Base-by-base conservation (phyloP, 2,113 vertebrate species). In the Phaethornis superciliosus region DNA sequence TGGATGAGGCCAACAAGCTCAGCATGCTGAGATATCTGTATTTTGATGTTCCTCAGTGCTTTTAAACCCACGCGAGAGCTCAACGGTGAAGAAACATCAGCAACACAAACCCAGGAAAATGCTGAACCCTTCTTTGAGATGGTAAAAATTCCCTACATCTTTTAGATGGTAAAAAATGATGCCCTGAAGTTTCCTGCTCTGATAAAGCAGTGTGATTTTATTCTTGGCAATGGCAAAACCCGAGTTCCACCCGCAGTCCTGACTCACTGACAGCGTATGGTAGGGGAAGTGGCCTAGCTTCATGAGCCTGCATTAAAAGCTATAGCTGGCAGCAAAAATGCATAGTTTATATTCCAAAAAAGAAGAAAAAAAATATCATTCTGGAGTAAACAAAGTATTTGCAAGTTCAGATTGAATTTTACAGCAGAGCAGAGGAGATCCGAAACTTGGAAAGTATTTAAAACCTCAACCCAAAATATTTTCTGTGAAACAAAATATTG, bases 341-440 rank as follows among this genome's bases (percentile, higher is more conserved):
- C 82, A 84, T 75, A 52, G 40, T 68, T 86, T 88, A 52, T 92
- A 90, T 52, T 83, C 44, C 6, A 72, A 81, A 74, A 51, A 35
- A 44, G 28, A 37, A 21, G 8, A 47, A 9, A 19, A 47, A 21
- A 47, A 20, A 22, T 17, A 19, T 5, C 1, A 58, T 88, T 83
- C 76, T 81, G 85, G 92, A 96, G 85, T 93, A 96, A 96, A 96
- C 80, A 95, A 95, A 88, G 68, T 71, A 63, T 93, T 88, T 92
- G 72, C 47, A 63, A 92, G 88, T 94, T 96, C 92, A 96, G 88
- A 52, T 68, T 92, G 81, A 74, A 88, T 93, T 94, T 88, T 67
- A 59, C 2, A 85, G 75, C 85, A 68, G 58, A 85, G 67, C 42
- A 93, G 93, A 88, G 63, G 49, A 95, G 92, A 88, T 42, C 68